phyloP scores from a whole-genome alignment of 2,113 vertebrate species.

The Oophaga pumilio region DNA sequence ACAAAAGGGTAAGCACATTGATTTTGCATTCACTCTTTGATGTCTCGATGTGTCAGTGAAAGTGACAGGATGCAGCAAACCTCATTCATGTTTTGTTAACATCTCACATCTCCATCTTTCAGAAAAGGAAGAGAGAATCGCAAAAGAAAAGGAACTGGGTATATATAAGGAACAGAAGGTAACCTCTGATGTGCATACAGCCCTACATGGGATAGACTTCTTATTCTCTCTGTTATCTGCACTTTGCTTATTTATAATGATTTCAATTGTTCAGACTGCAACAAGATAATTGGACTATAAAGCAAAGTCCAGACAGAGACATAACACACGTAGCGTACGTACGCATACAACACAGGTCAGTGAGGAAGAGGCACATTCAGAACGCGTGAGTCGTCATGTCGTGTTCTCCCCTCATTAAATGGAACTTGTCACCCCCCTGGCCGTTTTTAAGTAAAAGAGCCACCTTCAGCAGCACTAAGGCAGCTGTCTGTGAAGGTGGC shows the following conservation, averaged over 20 bases:
- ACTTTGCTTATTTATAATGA: background rate
- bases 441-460: too few species aligned
- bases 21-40: constrained; percentile 57
- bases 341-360: background rate
- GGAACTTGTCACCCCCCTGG: too few species aligned
- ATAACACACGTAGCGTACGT: background rate
- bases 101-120: constrained; percentile 63
- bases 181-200: constrained; percentile 14
- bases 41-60: constrained; percentile 50
- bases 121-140: constrained; percentile 95
- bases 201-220: background rate
- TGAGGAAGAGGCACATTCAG: background rate
- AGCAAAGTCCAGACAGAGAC: background rate
- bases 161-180: constrained; percentile 97
- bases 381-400: background rate
- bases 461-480: too few species aligned
- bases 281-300: background rate
- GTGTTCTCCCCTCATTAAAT: background rate
- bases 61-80: constrained; percentile 22
- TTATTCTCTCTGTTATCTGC: background rate
- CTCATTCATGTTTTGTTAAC: constrained; percentile 59
- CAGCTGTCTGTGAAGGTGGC: too few species aligned
- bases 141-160: constrained; percentile 93
- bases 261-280: background rate
- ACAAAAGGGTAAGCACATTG: constrained; percentile 81